Evolutionary conservation across 37 sponge, comb jelly and placozoan species (phyloP).

Genomic region (Haliclona indistincta): DNA sequence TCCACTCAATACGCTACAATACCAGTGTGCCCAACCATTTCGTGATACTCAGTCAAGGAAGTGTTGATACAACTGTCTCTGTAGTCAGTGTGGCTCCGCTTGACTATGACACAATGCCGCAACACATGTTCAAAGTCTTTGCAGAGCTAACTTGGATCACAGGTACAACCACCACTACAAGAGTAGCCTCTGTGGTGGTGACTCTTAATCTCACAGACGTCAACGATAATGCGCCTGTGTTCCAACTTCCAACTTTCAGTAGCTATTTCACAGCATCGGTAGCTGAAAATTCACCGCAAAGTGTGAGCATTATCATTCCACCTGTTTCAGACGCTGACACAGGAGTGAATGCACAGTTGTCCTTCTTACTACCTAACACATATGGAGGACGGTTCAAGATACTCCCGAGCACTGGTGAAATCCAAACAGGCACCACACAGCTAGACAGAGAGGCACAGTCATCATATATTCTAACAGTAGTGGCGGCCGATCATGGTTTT

Average conservation of each 20-base stretch:
- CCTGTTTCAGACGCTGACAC: neutral
- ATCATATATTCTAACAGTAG: neutral
- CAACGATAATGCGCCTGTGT: slow-evolving; percentile 3
- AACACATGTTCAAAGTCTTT: neutral
- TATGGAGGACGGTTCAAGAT: slow-evolving; percentile 5
- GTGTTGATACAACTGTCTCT: too few species aligned
- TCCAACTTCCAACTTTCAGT: neutral
- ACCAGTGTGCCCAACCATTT: neutral
- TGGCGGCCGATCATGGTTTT: slow-evolving; percentile 2
- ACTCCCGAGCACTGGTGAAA: neutral
- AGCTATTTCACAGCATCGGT: neutral
- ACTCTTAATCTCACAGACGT: neutral
- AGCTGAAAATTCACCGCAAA: neutral
- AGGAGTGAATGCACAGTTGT: neutral
- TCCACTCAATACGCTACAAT: neutral
- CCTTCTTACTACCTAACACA: neutral
- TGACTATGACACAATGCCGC: neutral
- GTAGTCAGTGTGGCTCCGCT: neutral
- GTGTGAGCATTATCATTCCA: neutral
- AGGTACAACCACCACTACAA: neutral
- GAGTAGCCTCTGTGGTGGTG: too few species aligned
- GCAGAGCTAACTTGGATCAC: neutral
- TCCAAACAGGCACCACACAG: neutral
- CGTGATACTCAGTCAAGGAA: neutral
- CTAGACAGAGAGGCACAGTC: neutral